These are phyloP conservation scores for Hippoglossus hippoglossus DNA, from an alignment of 2,797 vertebrate genomes.

Conservation along the genomic window DNA sequence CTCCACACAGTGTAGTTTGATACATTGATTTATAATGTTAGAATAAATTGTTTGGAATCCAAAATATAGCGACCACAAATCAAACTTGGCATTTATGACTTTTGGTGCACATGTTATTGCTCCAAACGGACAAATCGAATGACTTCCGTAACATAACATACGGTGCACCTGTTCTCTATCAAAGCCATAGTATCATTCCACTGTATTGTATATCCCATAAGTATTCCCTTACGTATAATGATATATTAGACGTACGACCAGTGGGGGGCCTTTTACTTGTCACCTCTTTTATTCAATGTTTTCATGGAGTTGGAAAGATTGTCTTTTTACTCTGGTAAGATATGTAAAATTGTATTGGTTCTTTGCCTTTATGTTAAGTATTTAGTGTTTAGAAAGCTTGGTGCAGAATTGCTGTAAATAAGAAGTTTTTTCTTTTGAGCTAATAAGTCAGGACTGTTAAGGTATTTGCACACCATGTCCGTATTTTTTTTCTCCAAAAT, in stretches of 20 bases:
- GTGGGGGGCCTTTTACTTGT: neutral
- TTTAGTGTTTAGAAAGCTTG: neutral
- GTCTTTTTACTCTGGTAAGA: too few relatives aligned
- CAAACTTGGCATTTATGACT: neutral
- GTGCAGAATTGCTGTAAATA: constrained; percentile 9
- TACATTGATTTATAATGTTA: constrained; percentile 20
- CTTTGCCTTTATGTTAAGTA: neutral
- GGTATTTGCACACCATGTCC: too few relatives aligned
- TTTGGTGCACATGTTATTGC: neutral
- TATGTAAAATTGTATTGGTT: neutral
- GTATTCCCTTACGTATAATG: constrained; percentile 4
- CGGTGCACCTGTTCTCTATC: constrained; percentile 12
- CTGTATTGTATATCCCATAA: neutral
- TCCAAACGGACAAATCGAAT: constrained; percentile 2
- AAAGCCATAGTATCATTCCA: neutral
- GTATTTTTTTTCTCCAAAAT: too few relatives aligned
- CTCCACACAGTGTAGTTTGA: constrained; percentile 45
- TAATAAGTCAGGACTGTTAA: too few relatives aligned
- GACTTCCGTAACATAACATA: neutral
- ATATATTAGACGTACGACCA: neutral
- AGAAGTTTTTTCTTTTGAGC: neutral
- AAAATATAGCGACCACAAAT: neutral
- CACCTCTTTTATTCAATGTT: too few relatives aligned
- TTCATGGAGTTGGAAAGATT: too few relatives aligned
- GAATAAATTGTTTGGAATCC: constrained; percentile 9